Evolutionary conservation across 1,140 invertebrate genomes (phyloP).

Genomic region (Meloidogyne chitwoodi): DNA sequence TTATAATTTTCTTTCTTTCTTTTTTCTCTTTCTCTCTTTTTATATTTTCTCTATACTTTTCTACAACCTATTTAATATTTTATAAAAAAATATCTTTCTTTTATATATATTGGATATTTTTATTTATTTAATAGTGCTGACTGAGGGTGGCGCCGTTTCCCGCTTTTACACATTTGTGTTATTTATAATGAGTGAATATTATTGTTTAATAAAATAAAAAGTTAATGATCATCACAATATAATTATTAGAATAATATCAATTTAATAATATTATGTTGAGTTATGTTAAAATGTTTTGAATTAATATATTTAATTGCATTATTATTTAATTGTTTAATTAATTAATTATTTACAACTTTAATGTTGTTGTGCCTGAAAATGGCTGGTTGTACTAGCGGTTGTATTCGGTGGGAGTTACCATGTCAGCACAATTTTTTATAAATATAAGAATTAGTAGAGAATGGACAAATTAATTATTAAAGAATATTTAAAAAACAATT

Average conservation of each 20-base stretch:
- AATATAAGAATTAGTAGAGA: too few species aligned
- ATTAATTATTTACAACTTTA: neutral
- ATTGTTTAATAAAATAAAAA: neutral
- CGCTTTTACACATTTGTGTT: neutral
- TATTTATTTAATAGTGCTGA: too few species aligned
- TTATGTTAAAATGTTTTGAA: too few species aligned
- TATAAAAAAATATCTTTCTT: neutral
- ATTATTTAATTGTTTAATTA: neutral
- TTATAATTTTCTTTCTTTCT: too few species aligned
- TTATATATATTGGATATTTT: too few species aligned
- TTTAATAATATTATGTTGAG: too few species aligned
- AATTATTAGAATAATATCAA: too few species aligned
- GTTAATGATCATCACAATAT: too few species aligned
- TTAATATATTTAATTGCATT: too few species aligned
- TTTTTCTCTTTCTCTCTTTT: neutral
- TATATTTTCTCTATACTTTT: neutral
- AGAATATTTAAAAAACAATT: too few species aligned
- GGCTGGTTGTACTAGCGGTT: neutral
- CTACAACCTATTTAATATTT: neutral
- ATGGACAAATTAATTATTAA: too few species aligned
- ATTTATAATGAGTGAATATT: neutral
- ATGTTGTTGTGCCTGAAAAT: neutral
- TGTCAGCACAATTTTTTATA: neutral
- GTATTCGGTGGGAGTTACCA: neutral
- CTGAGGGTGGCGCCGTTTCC: neutral